Percentiles rank a stretch among this genome's conserved stretches.
Conservation (phyloP, 2,888 invertebrate genomes). For the Parnassius mnemosyne region DNA sequence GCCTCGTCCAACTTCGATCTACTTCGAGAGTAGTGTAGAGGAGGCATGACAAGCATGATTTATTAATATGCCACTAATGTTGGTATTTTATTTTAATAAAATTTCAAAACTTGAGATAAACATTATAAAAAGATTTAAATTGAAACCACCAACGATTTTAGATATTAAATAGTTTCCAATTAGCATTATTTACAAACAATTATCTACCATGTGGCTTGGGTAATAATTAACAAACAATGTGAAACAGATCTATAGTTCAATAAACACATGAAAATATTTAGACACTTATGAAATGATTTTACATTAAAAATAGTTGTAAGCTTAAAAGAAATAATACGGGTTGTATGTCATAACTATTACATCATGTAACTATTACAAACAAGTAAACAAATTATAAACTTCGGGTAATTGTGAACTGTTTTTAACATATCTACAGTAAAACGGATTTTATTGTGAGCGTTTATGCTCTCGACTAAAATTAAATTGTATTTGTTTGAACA, state of each 20-base stretch:
- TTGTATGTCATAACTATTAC: not conserved
- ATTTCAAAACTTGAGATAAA: slow-evolving; percentile 11
- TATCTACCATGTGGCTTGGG: too few species aligned
- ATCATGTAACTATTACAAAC: too few species aligned
- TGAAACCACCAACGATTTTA: not conserved
- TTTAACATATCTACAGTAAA: too few species aligned
- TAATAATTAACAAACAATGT: not conserved
- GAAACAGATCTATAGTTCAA: not conserved
- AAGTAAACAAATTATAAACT: too few species aligned
- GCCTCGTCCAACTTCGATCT: too few species aligned
- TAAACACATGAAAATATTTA: not conserved
- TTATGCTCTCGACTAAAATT: too few species aligned
- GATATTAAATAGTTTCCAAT: not conserved
- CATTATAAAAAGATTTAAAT: slow-evolving; percentile 1
- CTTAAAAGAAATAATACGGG: not conserved
- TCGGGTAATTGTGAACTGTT: too few species aligned
- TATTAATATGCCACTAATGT: not conserved
- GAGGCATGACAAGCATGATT: not conserved
- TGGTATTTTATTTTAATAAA: not conserved
- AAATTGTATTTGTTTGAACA: too few species aligned
- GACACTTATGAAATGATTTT: too few species aligned
- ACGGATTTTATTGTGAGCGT: too few species aligned
- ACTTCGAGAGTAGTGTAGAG: too few species aligned
- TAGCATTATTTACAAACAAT: too few species aligned
- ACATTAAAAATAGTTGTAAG: not conserved